These are phyloP conservation scores for Heterodera filipjevi DNA, from an alignment of 2,888 invertebrate genomes.

Conservation along the genomic window DNA sequence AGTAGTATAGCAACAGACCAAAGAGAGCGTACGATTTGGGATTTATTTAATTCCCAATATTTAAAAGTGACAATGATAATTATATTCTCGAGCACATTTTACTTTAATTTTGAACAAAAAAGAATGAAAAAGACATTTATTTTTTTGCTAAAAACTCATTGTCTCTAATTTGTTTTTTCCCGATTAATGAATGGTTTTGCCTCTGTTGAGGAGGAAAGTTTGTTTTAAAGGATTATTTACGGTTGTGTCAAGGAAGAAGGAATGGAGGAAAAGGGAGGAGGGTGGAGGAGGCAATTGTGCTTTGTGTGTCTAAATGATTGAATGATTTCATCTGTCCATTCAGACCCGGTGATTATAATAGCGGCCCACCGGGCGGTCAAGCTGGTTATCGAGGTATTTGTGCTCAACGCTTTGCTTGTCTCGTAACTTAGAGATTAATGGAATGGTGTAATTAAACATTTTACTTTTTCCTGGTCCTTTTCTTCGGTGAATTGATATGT, in stretches of 20 bases:
- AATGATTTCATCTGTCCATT: slow-evolving; percentile 33
- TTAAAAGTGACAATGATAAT: no score
- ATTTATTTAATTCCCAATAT: no score
- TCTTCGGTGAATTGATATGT: no score
- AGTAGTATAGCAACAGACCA: not conserved
- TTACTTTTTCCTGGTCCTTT: not conserved
- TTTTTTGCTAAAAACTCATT: not conserved
- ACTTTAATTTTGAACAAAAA: no score
- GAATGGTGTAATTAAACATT: not conserved
- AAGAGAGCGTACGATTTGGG: not conserved
- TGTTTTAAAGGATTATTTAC: not conserved
- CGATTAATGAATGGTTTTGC: not conserved
- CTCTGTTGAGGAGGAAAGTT: not conserved
- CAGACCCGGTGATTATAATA: slow-evolving; percentile 43
- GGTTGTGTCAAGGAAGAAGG: slow-evolving; percentile 6
- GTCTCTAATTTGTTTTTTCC: not conserved
- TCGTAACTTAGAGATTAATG: not conserved
- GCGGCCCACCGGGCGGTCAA: slow-evolving; percentile 42
- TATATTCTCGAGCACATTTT: no score
- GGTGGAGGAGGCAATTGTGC: slow-evolving; percentile 19
- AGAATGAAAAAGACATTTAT: no score
- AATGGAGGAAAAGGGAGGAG: slow-evolving; percentile 11
- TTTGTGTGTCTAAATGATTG: slow-evolving; percentile 17
- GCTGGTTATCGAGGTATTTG: slow-evolving; percentile 45
- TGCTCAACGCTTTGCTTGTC: not conserved